Evolutionary conservation across 2,888 invertebrate species (phyloP).

Genomic region (Reticulitermes lucifugus): DNA sequence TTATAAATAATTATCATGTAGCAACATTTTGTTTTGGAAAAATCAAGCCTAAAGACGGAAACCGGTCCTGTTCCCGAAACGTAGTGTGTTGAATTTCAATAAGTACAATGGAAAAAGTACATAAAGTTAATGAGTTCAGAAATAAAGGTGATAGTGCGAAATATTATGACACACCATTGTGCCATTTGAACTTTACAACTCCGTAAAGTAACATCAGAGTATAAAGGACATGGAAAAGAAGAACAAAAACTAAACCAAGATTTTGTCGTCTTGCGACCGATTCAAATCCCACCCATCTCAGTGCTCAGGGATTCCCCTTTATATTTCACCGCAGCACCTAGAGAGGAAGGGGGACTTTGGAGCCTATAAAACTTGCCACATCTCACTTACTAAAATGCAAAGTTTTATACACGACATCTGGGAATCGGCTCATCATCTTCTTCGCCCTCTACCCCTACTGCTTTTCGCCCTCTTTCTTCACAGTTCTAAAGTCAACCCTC

Average conservation of each 20-base stretch:
- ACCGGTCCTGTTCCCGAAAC: too few species aligned
- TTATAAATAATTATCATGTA: too few species aligned
- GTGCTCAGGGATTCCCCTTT: not conserved
- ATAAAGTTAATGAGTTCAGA: too few species aligned
- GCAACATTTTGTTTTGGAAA: too few species aligned
- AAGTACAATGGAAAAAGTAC: too few species aligned
- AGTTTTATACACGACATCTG: conserved; percentile 50
- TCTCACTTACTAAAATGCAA: conserved; percentile 30
- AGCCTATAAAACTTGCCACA: conserved; percentile 13
- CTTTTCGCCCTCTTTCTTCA: conserved; percentile 24
- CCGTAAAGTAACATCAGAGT: conserved; percentile 6
- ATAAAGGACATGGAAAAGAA: not conserved
- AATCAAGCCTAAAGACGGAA: too few species aligned
- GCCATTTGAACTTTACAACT: conserved; percentile 22
- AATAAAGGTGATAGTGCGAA: not conserved
- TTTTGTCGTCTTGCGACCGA: not conserved
- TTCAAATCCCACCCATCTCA: conserved; percentile 10
- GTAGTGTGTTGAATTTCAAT: too few species aligned
- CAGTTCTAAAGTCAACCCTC: conserved; percentile 16
- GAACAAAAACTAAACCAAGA: not conserved
- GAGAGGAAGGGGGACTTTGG: not conserved
- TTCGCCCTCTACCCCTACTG: conserved; percentile 25
- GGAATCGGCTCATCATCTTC: conserved; percentile 48
- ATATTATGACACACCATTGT: conserved; percentile 7
- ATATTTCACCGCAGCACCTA: conserved; percentile 4